phyloP scores from a whole-genome alignment of 2,797 vertebrate species.

The Pachyuromys duprasi region DNA sequence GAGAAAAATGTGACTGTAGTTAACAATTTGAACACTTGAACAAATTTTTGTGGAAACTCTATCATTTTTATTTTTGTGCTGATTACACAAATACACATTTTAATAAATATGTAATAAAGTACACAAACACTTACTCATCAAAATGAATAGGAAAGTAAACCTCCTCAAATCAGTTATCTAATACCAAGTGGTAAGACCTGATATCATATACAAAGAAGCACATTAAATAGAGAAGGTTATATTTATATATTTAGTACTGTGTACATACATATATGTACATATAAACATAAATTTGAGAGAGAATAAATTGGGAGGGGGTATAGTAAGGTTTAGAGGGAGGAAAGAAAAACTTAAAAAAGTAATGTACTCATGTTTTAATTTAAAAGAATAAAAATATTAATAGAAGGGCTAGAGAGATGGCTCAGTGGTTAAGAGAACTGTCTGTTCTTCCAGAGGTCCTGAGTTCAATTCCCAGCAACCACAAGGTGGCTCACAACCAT shows the following conservation, averaged over 20 bases:
- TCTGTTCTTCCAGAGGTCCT: too few species aligned
- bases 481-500: too few species aligned
- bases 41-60: background rate
- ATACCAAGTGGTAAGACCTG: background rate
- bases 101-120: background rate
- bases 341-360: background rate
- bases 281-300: background rate
- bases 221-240: background rate
- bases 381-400: background rate
- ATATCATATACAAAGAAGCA: background rate
- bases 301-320: background rate
- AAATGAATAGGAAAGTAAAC: background rate
- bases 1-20: background rate
- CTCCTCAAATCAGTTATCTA: background rate
- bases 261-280: background rate
- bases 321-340: background rate
- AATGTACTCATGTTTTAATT: background rate
- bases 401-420: background rate
- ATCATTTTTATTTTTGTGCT: background rate
- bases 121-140: background rate
- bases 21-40: background rate
- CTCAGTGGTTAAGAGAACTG: too few species aligned
- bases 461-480: too few species aligned
- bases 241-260: background rate
- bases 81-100: background rate